phyloP scores from a whole-genome alignment of 2,113 vertebrate genomes.

The Neoarius graeffei region DNA sequence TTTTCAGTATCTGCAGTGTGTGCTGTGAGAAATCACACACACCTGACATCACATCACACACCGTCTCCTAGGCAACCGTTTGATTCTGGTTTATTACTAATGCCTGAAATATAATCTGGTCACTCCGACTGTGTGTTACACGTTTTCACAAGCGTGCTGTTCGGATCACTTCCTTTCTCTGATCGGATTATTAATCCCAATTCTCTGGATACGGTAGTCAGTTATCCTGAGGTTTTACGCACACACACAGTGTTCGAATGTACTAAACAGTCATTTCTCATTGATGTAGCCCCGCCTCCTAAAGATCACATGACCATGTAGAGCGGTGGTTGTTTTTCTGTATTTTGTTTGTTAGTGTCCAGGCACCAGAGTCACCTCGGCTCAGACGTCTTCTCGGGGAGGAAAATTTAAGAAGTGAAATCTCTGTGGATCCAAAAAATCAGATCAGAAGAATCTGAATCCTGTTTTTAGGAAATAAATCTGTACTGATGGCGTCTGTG shows the following conservation, averaged over 20 bases:
- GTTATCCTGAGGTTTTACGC: background rate
- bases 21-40: background rate
- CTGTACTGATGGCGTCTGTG: background rate
- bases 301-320: background rate
- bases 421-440: background rate
- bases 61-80: background rate
- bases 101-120: too few relatives aligned
- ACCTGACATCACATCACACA: background rate
- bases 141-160: background rate
- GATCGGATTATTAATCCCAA: constrained; percentile 6
- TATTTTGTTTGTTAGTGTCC: background rate
- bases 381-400: background rate
- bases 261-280: background rate
- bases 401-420: background rate
- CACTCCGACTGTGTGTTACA: background rate
- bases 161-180: background rate
- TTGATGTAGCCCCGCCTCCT: background rate
- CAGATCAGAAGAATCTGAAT: background rate
- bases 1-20: background rate
- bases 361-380: background rate
- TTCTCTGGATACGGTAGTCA: background rate
- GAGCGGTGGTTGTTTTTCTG: background rate
- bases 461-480: background rate
- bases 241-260: background rate
- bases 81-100: background rate